A percentile compares a stretch with the other conserved stretches of the same genome.
phyloP scores from a whole-genome alignment of 1,140 invertebrate genomes.

The Ceratitis capitata region DNA sequence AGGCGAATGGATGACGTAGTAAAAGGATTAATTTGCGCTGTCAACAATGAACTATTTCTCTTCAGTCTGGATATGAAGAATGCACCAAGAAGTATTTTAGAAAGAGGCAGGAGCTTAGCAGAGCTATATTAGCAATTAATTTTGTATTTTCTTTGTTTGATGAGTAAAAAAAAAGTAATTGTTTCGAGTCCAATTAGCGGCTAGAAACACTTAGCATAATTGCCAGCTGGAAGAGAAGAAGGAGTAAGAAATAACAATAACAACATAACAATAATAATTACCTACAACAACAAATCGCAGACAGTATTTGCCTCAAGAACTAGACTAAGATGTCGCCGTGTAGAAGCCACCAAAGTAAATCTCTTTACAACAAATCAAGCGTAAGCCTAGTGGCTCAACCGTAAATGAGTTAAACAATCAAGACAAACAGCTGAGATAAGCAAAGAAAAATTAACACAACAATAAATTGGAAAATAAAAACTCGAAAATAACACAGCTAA shows the following conservation, averaged over 20 bases:
- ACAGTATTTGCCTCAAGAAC: not conserved
- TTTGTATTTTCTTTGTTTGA: not conserved
- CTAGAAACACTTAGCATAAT: conserved; percentile 5
- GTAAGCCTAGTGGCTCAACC: conserved; percentile 35
- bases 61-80: not conserved
- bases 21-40: conserved; percentile 32
- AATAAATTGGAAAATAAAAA: conserved; percentile 10
- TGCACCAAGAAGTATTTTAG: not conserved
- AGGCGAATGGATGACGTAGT: not conserved
- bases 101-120: not conserved
- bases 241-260: not conserved
- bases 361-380: not conserved
- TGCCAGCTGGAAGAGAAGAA: not conserved
- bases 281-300: not conserved
- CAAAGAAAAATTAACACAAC: conserved; percentile 37
- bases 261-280: not conserved
- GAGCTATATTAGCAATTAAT: conserved; percentile 14
- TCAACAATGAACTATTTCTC: not conserved
- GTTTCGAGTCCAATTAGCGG: conserved; percentile 32
- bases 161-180: conserved; percentile 20
- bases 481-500: not conserved
- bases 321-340: not conserved
- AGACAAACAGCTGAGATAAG: not conserved
- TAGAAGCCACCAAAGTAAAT: not conserved
- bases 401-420: conserved; percentile 29